Evolutionary conservation across 2,113 vertebrate species (phyloP).

Genomic region (Panthera uncia): DNA sequence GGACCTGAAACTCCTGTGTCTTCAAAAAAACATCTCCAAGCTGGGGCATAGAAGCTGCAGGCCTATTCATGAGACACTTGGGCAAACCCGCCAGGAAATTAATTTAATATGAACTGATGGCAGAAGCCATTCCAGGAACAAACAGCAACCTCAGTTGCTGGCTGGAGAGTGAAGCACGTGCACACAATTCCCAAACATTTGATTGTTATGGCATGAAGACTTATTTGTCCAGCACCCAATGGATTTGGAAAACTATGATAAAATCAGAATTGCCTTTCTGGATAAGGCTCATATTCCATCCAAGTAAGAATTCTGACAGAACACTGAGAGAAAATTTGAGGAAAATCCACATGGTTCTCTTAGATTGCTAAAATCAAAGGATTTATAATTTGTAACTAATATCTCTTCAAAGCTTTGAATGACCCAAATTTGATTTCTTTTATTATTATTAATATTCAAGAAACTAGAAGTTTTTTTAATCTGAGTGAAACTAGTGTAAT

Average conservation of each 20-base stretch:
- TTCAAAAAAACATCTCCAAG: background rate
- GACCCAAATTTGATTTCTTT: background rate
- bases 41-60: background rate
- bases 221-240: background rate
- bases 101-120: background rate
- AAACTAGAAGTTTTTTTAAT: background rate
- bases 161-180: background rate
- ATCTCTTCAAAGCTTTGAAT: background rate
- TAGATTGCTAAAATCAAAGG: conserved; percentile 56
- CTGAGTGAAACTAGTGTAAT: conserved; percentile 24
- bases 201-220: background rate
- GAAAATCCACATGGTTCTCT: conserved; percentile 10
- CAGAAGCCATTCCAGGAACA: background rate
- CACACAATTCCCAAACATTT: background rate
- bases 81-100: background rate
- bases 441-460: conserved; percentile 36
- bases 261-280: conserved; percentile 25
- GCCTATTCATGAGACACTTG: background rate
- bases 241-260: background rate
- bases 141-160: background rate
- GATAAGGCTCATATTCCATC: background rate
- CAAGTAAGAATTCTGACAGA: conserved; percentile 29
- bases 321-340: background rate
- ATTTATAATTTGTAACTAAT: conserved; percentile 43
- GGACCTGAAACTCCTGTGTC: background rate